phyloP scores from a whole-genome alignment of 2,113 vertebrate genomes.

The Scalopus aquaticus region DNA sequence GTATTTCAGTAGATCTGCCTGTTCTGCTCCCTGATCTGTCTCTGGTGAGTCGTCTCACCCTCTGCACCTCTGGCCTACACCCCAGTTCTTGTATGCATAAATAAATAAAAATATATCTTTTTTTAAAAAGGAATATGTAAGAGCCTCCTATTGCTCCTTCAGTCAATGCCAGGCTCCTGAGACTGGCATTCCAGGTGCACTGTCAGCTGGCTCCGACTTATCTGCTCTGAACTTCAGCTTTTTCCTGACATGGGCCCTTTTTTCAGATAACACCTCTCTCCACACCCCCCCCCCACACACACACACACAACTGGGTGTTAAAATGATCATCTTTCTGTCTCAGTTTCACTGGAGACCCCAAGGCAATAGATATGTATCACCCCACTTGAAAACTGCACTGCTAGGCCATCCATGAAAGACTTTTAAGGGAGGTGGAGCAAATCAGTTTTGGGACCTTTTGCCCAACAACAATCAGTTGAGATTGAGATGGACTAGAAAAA shows the following conservation, averaged over 20 bases:
- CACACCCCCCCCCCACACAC: no score
- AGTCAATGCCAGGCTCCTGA: not conserved
- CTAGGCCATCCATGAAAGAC: not conserved
- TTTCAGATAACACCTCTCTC: not conserved
- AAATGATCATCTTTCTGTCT: not conserved
- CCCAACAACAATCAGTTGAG: not conserved
- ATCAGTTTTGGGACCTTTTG: not conserved
- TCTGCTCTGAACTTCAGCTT: not conserved
- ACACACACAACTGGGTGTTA: not conserved
- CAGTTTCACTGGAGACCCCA: not conserved
- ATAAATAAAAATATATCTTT: no score
- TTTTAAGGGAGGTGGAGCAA: not conserved
- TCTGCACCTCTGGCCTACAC: no score
- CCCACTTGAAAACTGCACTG: not conserved
- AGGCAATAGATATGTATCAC: not conserved
- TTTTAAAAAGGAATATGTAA: not conserved
- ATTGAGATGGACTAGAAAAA: not conserved
- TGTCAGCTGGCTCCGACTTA: not conserved
- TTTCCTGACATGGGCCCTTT: not conserved
- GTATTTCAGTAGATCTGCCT: no score
- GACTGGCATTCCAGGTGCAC: not conserved
- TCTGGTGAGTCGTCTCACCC: no score
- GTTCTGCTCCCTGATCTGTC: no score
- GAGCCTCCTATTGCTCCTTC: not conserved
- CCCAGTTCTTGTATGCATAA: no score